These are phyloP conservation scores for Bradypus variegatus DNA, from an alignment of 2,797 vertebrate species.

Conservation along the genomic window DNA sequence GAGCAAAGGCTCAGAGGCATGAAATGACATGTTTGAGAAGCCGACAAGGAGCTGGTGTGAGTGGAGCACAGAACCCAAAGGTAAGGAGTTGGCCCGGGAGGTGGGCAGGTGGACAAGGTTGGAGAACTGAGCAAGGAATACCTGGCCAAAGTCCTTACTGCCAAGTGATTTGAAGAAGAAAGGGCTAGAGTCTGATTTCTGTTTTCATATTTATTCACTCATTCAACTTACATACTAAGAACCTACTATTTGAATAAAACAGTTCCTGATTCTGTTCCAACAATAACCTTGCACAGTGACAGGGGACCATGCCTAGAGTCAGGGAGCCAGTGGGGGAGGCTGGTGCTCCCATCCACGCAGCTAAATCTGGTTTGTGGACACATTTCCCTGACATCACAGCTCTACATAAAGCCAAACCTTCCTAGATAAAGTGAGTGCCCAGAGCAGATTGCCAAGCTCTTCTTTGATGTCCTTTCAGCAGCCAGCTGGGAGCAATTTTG, in stretches of 20 bases:
- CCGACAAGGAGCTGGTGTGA: no score
- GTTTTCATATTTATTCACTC: neutral
- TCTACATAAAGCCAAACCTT: neutral
- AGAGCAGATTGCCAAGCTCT: neutral
- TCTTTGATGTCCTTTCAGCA: neutral
- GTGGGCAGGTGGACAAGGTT: neutral
- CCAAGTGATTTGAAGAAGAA: neutral
- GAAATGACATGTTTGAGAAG: neutral
- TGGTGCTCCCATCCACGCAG: neutral
- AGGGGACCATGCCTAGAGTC: neutral
- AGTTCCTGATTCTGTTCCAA: neutral
- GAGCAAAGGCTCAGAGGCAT: neutral
- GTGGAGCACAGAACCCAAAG: neutral
- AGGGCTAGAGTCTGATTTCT: neutral
- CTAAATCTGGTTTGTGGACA: neutral
- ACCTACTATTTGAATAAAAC: neutral
- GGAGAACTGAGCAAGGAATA: neutral
- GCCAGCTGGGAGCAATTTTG: neutral
- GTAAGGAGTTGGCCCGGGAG: neutral
- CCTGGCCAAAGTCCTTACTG: neutral
- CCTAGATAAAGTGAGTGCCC: accelerated
- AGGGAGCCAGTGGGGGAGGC: neutral
- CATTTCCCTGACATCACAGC: no score
- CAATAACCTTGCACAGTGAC: no score
- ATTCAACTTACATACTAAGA: neutral